Percentiles rank a stretch among this genome's conserved stretches.
These are phyloP conservation scores for Hassar affinis DNA, from an alignment of 2,113 vertebrate genomes.

Conservation along the genomic window DNA sequence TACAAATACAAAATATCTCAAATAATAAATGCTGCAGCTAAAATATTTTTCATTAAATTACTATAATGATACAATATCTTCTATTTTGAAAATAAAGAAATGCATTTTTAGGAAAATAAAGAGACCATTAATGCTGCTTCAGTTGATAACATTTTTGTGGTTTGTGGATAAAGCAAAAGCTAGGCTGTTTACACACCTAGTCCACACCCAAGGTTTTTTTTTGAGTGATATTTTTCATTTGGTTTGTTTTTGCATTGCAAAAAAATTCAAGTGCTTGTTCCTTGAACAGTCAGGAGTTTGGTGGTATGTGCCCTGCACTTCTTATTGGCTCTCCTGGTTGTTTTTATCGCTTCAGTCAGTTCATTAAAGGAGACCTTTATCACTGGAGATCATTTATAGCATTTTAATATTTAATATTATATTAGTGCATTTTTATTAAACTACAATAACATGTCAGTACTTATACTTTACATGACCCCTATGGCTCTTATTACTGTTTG, in stretches of 20 bases:
- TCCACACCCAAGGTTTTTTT: not conserved
- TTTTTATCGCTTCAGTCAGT: not conserved
- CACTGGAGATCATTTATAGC: not conserved
- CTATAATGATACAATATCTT: not conserved
- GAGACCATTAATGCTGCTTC: not conserved
- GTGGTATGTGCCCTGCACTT: not conserved
- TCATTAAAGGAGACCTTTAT: not conserved
- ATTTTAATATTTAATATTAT: not conserved
- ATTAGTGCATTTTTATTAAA: not conserved
- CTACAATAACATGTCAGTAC: not conserved
- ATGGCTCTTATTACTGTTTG: not conserved
- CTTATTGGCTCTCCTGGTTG: not conserved
- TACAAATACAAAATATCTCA: not conserved
- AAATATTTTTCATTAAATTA: not conserved
- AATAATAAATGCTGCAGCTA: not conserved
- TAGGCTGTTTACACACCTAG: not conserved
- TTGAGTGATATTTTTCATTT: not conserved
- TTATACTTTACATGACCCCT: not conserved
- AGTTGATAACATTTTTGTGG: not conserved
- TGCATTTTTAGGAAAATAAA: not conserved
- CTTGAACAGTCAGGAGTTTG: not conserved
- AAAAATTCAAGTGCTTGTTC: not conserved
- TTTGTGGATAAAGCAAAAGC: not conserved
- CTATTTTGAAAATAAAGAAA: not conserved
- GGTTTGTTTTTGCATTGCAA: not conserved